Evolutionary conservation across 2,113 vertebrate genomes (phyloP), one percentile per base, ranked within the genome.

Genomic region (Sylvietta virens): DNA sequence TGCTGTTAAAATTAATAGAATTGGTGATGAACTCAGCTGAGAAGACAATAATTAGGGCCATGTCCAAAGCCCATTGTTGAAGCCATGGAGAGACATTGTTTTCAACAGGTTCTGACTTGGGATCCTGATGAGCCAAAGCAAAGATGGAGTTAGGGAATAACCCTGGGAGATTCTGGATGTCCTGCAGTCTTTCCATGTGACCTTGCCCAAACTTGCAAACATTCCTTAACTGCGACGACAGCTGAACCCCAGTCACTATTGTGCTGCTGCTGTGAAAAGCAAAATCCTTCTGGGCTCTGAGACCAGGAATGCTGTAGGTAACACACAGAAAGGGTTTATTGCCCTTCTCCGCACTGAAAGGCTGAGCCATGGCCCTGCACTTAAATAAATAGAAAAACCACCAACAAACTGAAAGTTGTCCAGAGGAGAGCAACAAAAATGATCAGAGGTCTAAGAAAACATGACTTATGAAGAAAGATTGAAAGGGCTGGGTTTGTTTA

Each of bases 401-500:
- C 48, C 80, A 79, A 73, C 37, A 83, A 88, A 88, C 71, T 95
- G 92, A 92, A 94, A 89, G 57, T 44, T 60, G 40, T 88, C 91
- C 91, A 89, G 81, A 78, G 23, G 64, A 94, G 61, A 84, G 40
- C 56, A 94, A 53, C 72, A 91, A 74, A 95, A 91, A 89, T 33
- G 19, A 84, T 92, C 72, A 84, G 91, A 94, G 65, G 60, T 84
- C 91, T 92, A 81, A 81, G 65, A 86, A 92, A 93, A 88, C 80
- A 83, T 84, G 69, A 92, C 56, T 91, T 94, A 86, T 10, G 69
- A 89, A 77, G 77, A 71, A 89, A 89, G 78, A 86, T 37, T 81
- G 95, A 89, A 94, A 92, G 76, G 51, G 69, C 47, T 94, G 88
- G 40, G 69, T 57, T 95, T 96, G 94, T 97, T 97, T 97, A 96